Evolutionary conservation across 2,797 vertebrate species (phyloP), one percentile per base, ranked within the genome.

Genomic region (Decapterus maruadsi): DNA sequence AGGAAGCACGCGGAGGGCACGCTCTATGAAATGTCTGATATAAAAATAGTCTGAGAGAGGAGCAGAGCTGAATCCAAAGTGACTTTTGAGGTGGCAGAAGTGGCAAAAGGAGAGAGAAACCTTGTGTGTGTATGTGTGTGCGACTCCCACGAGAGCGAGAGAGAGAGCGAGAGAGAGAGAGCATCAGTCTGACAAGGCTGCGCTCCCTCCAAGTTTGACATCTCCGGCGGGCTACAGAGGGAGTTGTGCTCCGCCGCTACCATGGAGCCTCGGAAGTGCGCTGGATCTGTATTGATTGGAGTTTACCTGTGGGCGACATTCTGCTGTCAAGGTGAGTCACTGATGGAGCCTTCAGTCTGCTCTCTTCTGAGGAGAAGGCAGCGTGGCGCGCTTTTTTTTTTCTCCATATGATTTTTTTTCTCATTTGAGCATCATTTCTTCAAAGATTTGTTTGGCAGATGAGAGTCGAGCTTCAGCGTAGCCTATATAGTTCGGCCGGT

Each of bases 271-370:
- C 70, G 51, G 64, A 95, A 81, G 85, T 80, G 48, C 5, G 45
- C 82, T 20, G 90, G 87, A 86, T 91, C 81, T 77, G 13, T 80
- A 72, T 82, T 90, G 75, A 71, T 92, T 55, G 93, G 89, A 79
- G 72, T 96, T 54, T 95, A 87, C 87, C 87, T 96, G 77, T 95
- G 94, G 95, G 86, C 89, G 72, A 89, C 89, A 17, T 88, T 95
- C 54, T 91, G 89, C 67, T 89, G 92, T 71, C 91, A 93, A 94
- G 96, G 96, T 96, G 93, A 82, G 95, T 66, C 84, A 17, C 48
- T 46, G 72, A 36, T 58, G 42, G 46, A 77, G 43, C 36, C 14
- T 29, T 51, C 4, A 8, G 14, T 43, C 36, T 34, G 14, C 14
- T 57, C 38, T 56, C 16, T 8, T 26, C 36, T 62, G 36, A 58